Conservation (phyloP, 2,888 invertebrate species). For the Drosophila mimetica region DNA sequence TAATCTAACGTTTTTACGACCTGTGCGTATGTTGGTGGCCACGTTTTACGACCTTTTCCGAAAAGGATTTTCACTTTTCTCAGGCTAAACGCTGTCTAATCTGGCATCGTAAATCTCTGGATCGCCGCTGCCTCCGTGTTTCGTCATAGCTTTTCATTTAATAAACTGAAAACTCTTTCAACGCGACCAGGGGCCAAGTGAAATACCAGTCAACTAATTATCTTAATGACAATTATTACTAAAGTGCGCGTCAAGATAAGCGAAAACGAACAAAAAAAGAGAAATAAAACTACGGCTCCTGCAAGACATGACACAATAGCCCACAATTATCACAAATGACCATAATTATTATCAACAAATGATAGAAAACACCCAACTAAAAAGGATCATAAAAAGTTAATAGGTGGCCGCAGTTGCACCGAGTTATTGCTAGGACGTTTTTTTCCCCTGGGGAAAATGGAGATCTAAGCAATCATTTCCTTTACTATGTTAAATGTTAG, state of each 20-base stretch:
- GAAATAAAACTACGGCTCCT: conserved; percentile 29
- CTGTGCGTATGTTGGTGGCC: conserved; percentile 30
- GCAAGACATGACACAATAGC: conserved; percentile 64
- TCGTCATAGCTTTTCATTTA: conserved; percentile 79
- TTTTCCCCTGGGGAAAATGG: conserved; percentile 5
- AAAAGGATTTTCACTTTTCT: conserved; percentile 61
- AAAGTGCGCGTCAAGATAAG: conserved; percentile 47
- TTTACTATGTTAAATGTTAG: conserved; percentile 49
- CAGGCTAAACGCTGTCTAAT: conserved; percentile 58
- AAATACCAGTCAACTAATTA: conserved; percentile 72
- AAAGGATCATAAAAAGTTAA: conserved; percentile 59
- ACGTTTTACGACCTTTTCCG: conserved; percentile 36
- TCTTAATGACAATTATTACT: conserved; percentile 80
- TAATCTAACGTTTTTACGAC: conserved; percentile 51
- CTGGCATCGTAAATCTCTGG: conserved; percentile 59
- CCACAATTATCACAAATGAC: conserved; percentile 80
- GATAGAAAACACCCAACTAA: conserved; percentile 44
- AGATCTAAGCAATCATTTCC: conserved; percentile 13
- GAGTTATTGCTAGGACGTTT: conserved; percentile 35
- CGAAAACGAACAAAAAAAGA: conserved; percentile 11
- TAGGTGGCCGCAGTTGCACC: conserved; percentile 2
- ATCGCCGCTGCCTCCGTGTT: conserved; percentile 41
- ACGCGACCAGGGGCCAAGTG: conserved; percentile 51
- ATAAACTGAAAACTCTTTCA: conserved; percentile 63
- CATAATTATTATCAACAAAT: conserved; percentile 79